Conservation (phyloP, 2,797 vertebrate genomes). For the Tauraco hartlaubi region DNA sequence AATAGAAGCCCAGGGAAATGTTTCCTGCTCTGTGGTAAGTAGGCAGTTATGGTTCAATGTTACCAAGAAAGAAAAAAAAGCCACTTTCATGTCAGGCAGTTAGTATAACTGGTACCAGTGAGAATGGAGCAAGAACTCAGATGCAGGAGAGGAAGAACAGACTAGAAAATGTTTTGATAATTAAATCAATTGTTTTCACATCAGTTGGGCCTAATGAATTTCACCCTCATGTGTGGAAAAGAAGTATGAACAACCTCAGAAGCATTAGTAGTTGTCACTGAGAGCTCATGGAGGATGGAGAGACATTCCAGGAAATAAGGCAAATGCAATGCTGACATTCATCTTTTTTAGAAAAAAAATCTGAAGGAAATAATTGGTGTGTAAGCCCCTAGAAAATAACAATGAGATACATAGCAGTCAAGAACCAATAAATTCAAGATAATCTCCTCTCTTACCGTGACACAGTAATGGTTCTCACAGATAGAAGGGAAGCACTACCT, state of each 20-base stretch:
- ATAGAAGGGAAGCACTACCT: background rate
- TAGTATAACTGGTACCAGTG: background rate
- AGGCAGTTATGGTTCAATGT: fast-evolving
- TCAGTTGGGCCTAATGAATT: background rate
- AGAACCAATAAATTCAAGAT: background rate
- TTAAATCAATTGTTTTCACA: background rate
- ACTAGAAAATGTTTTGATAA: background rate
- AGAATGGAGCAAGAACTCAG: background rate
- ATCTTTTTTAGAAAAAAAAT: background rate
- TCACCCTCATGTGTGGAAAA: background rate
- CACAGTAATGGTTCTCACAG: background rate
- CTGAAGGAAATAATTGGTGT: background rate
- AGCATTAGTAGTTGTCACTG: background rate
- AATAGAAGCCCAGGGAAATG: background rate
- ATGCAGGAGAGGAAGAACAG: background rate
- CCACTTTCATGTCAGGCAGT: background rate
- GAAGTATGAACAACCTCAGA: background rate
- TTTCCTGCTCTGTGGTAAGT: background rate
- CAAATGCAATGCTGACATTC: background rate
- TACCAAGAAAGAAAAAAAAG: background rate
- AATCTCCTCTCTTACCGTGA: background rate
- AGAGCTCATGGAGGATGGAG: background rate
- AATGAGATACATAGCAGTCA: background rate
- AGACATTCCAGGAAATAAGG: background rate
- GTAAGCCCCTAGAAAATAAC: background rate